These are phyloP conservation scores for Heteromyza rotundicornis DNA, from an alignment of 2,888 invertebrate species.

Conservation along the genomic window DNA sequence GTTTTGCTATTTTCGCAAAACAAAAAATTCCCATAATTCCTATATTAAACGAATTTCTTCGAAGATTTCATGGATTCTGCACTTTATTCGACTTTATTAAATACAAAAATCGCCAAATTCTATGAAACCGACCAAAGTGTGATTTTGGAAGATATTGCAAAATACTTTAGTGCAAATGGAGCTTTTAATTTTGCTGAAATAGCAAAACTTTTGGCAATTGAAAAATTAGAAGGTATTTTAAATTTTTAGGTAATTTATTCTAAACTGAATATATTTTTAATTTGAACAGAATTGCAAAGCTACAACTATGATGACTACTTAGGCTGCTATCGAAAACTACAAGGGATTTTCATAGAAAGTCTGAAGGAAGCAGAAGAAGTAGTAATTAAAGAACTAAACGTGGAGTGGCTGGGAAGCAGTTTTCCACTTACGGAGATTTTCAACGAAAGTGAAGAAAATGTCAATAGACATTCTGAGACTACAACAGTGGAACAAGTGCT, in stretches of 20 bases:
- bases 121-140: constrained; percentile 7
- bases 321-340: constrained; percentile 19
- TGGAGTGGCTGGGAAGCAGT: constrained; percentile 29
- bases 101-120: constrained; percentile 27
- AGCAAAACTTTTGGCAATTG: constrained; percentile 8
- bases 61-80: no score
- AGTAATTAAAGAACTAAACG: background rate
- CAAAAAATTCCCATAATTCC: no score
- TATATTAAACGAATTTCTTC: no score
- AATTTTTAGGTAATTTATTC: no score
- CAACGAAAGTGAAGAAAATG: no score
- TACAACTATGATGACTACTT: constrained; percentile 27
- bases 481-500: constrained; percentile 38
- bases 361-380: background rate
- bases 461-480: no score
- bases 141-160: background rate
- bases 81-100: constrained; percentile 22
- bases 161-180: constrained; percentile 21
- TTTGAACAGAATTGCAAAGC: constrained; percentile 20
- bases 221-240: no score
- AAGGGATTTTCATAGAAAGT: constrained; percentile 22
- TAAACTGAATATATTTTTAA: background rate
- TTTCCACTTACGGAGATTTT: no score
- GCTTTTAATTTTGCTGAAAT: constrained; percentile 23
- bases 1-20: no score